Base-by-base conservation (phyloP, 1,140 invertebrate species). In the Neomicropteryx cornuta region DNA sequence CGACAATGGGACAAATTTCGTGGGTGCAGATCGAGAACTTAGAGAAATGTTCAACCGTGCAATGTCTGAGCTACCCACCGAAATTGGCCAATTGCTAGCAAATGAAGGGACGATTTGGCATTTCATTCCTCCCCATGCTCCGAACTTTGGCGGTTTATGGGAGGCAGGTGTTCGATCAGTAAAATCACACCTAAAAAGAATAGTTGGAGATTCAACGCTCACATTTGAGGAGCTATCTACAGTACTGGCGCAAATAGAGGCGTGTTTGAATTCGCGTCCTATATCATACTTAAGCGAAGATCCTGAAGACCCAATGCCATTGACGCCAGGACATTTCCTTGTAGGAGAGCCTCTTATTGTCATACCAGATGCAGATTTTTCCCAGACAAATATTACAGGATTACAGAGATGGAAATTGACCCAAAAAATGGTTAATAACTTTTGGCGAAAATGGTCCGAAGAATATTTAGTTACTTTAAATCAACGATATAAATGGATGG, bases 401-500 rank as follows among this genome's bases (percentile, higher is more conserved):
- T 18, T 37, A 18, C 33, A 16, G 22, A 29, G 46, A 19, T 50
- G 40, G 39, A 33, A 48, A 36, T 19, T 35, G 41, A 24, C 36
- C 6, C 38, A 51, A 30, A 27, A 28, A 27, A 31, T 45, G 49
- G 14, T 33, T 14, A 41, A 46, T 30, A 30, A 27, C 16, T 48
- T 50, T 34, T 50, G 46, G 43, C 18, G 8, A 21, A 46, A 33
- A 22, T 46, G 42, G 40, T 36, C 33, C 17, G 30, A 40, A 5
- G 51, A 60, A 32, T 56, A 56, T 36, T 30, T 59, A 11, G 18
- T 33, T 29, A 38, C 27, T 10, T 39, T 47, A 16, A 49, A 56
- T 37, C 35, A 44, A 10, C 31, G 47, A 34, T 29, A 27, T 11
- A 55, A 55, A 44, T 56, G 48, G 48, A 34, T 36, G 8, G 31